Conservation (phyloP, 1,140 invertebrate genomes). For the Musca domestica region DNA sequence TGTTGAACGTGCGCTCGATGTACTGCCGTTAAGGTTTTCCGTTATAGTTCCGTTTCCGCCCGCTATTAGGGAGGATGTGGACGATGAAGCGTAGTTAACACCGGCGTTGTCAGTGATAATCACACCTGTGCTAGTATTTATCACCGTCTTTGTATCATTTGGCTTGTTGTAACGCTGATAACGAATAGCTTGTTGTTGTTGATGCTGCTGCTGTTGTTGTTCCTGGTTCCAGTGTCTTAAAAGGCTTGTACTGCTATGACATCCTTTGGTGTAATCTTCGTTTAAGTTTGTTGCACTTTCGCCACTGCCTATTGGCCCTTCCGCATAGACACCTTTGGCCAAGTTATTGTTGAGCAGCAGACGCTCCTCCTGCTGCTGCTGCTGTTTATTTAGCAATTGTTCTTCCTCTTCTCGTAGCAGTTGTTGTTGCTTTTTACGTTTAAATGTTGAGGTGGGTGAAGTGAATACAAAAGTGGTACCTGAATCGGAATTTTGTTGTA, state of each 20-base stretch:
- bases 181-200: not conserved
- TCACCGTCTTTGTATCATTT: conserved; percentile 23
- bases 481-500: not conserved
- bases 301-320: conserved; percentile 11
- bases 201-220: conserved; percentile 22
- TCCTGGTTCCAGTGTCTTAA: not conserved
- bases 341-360: conserved; percentile 17
- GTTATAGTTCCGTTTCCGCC: not conserved
- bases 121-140: conserved; percentile 16
- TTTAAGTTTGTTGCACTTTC: conserved; percentile 16
- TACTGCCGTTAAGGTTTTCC: not conserved
- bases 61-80: not conserved
- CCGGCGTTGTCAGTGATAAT: not conserved
- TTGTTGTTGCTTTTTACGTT: conserved; percentile 27
- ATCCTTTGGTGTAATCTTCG: conserved; percentile 3
- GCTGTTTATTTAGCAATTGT: not conserved
- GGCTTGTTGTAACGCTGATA: not conserved
- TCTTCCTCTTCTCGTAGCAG: conserved; percentile 11
- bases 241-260: not conserved
- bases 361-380: conserved; percentile 7
- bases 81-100: conserved; percentile 3
- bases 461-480: conserved; percentile 30
- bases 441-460: conserved; percentile 32
- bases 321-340: conserved; percentile 13
- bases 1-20: not conserved